Evolutionary conservation across 2,888 invertebrate species (phyloP).

Genomic region (Argynnis bischoffii): DNA sequence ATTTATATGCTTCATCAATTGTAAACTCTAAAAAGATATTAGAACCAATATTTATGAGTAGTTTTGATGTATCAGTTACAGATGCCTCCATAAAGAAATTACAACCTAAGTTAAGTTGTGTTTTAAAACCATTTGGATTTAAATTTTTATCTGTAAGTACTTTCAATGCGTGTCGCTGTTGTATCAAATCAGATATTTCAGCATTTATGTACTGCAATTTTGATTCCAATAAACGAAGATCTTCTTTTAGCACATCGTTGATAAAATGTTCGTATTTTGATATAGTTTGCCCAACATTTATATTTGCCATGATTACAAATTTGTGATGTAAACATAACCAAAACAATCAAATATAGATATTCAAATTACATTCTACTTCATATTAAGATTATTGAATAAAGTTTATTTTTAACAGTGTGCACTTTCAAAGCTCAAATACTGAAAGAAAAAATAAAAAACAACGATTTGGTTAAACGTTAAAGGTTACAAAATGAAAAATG

Average conservation of each 20-base stretch:
- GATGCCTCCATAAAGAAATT: constrained; percentile 91
- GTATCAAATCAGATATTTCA: constrained; percentile 87
- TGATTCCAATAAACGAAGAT: constrained; percentile 83
- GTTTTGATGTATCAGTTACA: constrained; percentile 84
- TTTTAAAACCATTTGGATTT: constrained; percentile 72
- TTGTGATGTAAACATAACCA: neutral
- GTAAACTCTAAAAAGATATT: constrained; percentile 89
- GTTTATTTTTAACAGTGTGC: neutral
- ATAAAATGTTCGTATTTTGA: constrained; percentile 86
- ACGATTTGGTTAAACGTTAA: no score
- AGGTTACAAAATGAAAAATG: neutral
- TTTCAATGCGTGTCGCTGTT: constrained; percentile 87
- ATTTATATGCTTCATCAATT: constrained; percentile 86
- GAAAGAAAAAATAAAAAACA: no score
- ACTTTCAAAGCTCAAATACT: no score
- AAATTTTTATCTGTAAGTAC: constrained; percentile 81
- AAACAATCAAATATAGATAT: neutral
- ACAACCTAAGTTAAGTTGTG: constrained; percentile 89
- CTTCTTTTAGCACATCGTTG: constrained; percentile 89
- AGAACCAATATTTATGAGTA: constrained; percentile 89
- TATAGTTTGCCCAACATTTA: constrained; percentile 53
- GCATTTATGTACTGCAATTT: constrained; percentile 84
- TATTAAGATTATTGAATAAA: neutral
- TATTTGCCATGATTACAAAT: constrained; percentile 49
- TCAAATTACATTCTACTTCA: neutral